phyloP scores from a whole-genome alignment of 2,797 vertebrate genomes.

The Sylvia borin region DNA sequence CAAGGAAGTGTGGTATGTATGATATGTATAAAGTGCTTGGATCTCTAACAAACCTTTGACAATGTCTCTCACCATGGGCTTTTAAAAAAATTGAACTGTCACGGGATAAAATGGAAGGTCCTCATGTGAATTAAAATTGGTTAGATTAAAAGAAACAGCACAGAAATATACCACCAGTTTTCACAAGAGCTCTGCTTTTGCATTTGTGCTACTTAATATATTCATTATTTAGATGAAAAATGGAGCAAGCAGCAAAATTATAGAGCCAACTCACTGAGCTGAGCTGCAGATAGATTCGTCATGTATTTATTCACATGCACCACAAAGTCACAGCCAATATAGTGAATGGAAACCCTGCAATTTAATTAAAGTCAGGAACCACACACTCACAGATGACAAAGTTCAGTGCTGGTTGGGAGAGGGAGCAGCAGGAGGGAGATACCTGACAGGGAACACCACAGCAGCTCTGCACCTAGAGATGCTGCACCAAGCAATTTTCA shows the following conservation, averaged over 20 bases:
- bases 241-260: not conserved
- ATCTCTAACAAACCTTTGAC: not conserved
- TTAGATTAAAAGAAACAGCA: not conserved
- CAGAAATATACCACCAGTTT: not conserved
- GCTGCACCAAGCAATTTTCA: not conserved
- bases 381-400: not conserved
- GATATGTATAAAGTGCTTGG: not conserved
- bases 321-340: not conserved
- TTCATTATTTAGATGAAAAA: not conserved
- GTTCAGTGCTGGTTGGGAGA: not conserved
- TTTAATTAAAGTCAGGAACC: not conserved
- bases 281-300: not conserved
- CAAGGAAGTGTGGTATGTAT: not conserved
- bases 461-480: not conserved
- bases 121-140: not conserved
- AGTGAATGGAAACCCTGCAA: not conserved
- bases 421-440: not conserved
- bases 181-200: not conserved
- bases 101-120: not conserved
- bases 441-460: not conserved
- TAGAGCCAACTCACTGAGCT: not conserved
- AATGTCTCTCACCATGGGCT: not conserved
- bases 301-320: not conserved
- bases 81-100: constrained; percentile 36
- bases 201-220: not conserved